Conservation (phyloP, 2,113 vertebrate genomes). For the Syrmaticus mikado region DNA sequence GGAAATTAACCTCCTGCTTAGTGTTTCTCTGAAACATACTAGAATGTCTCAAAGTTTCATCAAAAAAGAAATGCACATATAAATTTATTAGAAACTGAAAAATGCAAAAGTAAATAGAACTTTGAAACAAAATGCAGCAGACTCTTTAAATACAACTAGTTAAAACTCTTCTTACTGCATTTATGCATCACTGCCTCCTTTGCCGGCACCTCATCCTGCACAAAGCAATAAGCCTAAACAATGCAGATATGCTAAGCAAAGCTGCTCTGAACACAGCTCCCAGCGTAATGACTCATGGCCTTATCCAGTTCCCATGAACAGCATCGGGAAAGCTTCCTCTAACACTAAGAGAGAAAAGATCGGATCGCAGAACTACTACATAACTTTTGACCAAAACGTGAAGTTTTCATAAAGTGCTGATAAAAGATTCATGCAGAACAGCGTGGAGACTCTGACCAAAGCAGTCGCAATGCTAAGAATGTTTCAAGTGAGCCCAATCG, state of each 20-base stretch:
- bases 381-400: slow-evolving; percentile 46
- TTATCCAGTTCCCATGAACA: slow-evolving; percentile 56
- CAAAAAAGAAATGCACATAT: background rate
- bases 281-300: slow-evolving; percentile 8
- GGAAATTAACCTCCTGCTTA: background rate
- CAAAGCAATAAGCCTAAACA: slow-evolving; percentile 3
- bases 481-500: background rate
- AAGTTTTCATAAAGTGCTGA: slow-evolving; percentile 6
- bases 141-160: background rate
- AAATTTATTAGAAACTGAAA: background rate
- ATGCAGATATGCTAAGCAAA: slow-evolving; percentile 36
- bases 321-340: slow-evolving; percentile 29
- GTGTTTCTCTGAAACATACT: background rate
- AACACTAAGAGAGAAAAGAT: background rate
- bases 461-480: background rate
- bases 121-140: background rate
- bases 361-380: background rate
- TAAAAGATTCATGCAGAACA: slow-evolving; percentile 14
- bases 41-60: background rate
- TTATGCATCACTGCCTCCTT: background rate
- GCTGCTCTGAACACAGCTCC: slow-evolving; percentile 14
- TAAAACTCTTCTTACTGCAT: background rate
- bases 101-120: background rate
- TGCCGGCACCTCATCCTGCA: background rate
- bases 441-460: background rate